Base-by-base conservation (phyloP, 2,888 invertebrate genomes). In the Euplexia lucipara region DNA sequence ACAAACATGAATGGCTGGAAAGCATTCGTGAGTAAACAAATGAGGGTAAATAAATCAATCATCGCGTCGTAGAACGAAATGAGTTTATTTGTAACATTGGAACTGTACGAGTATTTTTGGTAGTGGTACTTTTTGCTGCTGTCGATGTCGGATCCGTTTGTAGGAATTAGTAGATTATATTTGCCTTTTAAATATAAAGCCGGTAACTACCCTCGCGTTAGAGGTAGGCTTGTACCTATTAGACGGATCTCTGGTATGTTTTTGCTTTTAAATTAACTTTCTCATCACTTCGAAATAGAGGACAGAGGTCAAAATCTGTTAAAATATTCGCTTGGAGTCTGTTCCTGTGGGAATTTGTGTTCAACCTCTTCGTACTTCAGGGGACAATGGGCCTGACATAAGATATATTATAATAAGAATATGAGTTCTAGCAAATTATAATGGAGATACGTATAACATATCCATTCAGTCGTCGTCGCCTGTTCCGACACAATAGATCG, bases 151-250 rank as follows among this genome's bases (percentile, higher is more conserved):
- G 63, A 61, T 52, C 45, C 74, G 74, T 52, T 76, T 71, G 60
- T 57, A 61, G 56, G 81, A 83, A 83, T 87, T 83, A 83, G 39
- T 69, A 81, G 83, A 84, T 87, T 86, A 84, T 82, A 78, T 73
- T 76, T 78, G 70, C 59, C 42, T 67, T n/a, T n/a, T 65, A 67
- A 68, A 79, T 75, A 76, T 80, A 83, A 83, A 83, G 66, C 79
- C 72, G 70, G 74, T 75, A 75, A 82, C 75, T 80, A 68, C 77
- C 75, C 70, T 59, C 52, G 53, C 56, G 61, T 22, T 26, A 42
- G 37, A 57, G 37, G 22, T 52, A 45, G 52, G 51, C 20, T 53
- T 58, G 39, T 34, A 42, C n/a, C n/a, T n/a, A n/a, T 47, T 42
- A 47, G 51, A 56, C 35, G 41, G 41, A 44, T 59, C 45, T 52